A percentile compares a stretch with the other conserved stretches of the same genome.
phyloP scores from a whole-genome alignment of 1,140 invertebrate species.

The Drosophila lacteicornis region DNA sequence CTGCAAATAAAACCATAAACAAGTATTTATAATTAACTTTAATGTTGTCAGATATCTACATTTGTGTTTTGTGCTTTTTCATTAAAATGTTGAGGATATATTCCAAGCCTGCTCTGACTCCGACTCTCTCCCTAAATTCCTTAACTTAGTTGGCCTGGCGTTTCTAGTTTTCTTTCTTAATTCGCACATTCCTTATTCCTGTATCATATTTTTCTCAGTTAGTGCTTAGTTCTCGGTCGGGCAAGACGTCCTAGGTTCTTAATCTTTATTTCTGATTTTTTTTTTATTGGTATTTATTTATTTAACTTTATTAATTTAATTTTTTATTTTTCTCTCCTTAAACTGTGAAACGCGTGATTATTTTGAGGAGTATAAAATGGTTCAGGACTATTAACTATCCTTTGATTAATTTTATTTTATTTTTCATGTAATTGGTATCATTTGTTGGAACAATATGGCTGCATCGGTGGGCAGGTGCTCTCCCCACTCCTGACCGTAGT shows the following conservation, averaged over 20 bases:
- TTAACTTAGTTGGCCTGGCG: not conserved
- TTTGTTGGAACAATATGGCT: too few relatives aligned
- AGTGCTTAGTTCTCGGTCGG: not conserved
- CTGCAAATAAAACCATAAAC: not conserved
- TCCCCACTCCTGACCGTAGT: too few relatives aligned
- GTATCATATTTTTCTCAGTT: not conserved
- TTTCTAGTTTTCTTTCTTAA: not conserved
- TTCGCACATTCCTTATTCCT: not conserved
- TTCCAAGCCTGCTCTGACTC: not conserved
- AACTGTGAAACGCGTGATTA: too few relatives aligned
- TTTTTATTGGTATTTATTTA: not conserved
- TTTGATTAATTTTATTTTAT: too few relatives aligned
- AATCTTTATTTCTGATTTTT: not conserved
- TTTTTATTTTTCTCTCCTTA: too few relatives aligned
- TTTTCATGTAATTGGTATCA: too few relatives aligned
- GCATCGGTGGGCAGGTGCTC: too few relatives aligned
- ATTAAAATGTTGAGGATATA: not conserved
- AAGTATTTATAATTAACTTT: not conserved
- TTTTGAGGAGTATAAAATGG: too few relatives aligned
- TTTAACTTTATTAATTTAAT: not conserved
- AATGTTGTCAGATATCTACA: not conserved
- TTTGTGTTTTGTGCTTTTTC: not conserved
- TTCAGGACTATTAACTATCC: too few relatives aligned
- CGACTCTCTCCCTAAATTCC: not conserved
- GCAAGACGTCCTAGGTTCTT: not conserved